Base-by-base conservation (phyloP, 1,140 invertebrate genomes). In the Diplogasteroides magnus region DNA sequence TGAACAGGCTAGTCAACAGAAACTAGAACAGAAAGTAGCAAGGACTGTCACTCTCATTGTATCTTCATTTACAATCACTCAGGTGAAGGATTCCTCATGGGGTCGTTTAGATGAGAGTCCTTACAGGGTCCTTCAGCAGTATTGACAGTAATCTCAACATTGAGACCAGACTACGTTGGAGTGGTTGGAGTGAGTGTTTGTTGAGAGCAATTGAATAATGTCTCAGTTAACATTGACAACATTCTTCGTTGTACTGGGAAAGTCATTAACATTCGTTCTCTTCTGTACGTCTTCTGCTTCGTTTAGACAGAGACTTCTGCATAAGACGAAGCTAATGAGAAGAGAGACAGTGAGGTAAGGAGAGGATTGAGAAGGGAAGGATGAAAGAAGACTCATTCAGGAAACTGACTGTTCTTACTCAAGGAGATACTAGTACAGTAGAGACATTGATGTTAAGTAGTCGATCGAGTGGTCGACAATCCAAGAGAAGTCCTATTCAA, bases 211-310 rank as follows among this genome's bases (percentile, higher is more conserved):
- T 3, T n/a, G 19, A 31, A 19, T n/a, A 13, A 13, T 15, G n/a
- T 26, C 13, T 19, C 28, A 25, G 67, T 1, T 19, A 1, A 73
- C 63, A 25, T 59, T 72, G 2, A 64, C 61, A 37, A 61, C 64
- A 19, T 75, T 75, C 56, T 29, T 75, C 0, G 74, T 75, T 0
- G 64, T 73, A 2, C 31, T 75, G 15, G 71, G 71, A n/a, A 75
- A 75, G 58, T 65, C 67, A 37, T 19, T 75, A 29, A 75, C 74
- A 29, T 75, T 75, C 59, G 71, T 75, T 2, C 62, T 75, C 26
- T 75, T 75, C 67, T 75, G 74, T 28, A 62, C 73, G 6, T 71
- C 67, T 14, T 73, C 71, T 19, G 63, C 74, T 31, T 69, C 57
- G 23, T 75, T 75, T 56, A 71, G 74, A 15, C 60, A 66, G 25